These are phyloP conservation scores for Drosophila tanythrix DNA, from an alignment of 2,888 invertebrate genomes.

Conservation along the genomic window DNA sequence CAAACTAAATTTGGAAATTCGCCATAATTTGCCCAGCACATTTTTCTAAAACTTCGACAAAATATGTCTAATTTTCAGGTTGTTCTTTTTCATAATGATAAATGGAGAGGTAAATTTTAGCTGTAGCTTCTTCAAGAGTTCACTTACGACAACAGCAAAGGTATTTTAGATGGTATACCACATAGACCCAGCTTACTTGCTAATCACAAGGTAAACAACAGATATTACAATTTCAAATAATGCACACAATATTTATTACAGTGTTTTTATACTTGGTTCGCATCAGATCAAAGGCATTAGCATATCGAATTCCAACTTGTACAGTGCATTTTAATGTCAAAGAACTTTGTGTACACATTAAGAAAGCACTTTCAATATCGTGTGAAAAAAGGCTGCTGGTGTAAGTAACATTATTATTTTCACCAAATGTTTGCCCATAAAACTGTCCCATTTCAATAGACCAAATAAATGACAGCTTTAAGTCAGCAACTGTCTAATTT, in stretches of 20 bases:
- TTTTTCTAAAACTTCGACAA: neutral
- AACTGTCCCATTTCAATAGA: constrained; percentile 50
- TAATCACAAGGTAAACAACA: constrained; percentile 8
- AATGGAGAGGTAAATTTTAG: neutral
- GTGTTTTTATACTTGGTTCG: neutral
- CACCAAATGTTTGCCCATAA: constrained; percentile 31
- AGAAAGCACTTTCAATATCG: constrained; percentile 25
- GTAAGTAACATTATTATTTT: constrained; percentile 20
- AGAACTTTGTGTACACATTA: constrained; percentile 6
- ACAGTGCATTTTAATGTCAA: neutral
- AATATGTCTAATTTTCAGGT: neutral
- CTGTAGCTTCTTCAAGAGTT: neutral
- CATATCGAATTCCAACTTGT: constrained; percentile 15
- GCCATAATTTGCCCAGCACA: neutral
- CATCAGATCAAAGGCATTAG: constrained; percentile 26
- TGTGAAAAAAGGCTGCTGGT: constrained; percentile 31
- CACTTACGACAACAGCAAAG: neutral
- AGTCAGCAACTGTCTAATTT: constrained; percentile 52
- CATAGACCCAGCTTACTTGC: neutral
- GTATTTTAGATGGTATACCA: neutral
- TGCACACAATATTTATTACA: neutral
- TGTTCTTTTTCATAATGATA: neutral
- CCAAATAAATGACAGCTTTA: constrained; percentile 59
- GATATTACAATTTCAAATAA: neutral
- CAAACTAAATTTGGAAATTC: neutral